phyloP scores from a whole-genome alignment of 2,113 vertebrate genomes.

The Miniopterus natalensis region DNA sequence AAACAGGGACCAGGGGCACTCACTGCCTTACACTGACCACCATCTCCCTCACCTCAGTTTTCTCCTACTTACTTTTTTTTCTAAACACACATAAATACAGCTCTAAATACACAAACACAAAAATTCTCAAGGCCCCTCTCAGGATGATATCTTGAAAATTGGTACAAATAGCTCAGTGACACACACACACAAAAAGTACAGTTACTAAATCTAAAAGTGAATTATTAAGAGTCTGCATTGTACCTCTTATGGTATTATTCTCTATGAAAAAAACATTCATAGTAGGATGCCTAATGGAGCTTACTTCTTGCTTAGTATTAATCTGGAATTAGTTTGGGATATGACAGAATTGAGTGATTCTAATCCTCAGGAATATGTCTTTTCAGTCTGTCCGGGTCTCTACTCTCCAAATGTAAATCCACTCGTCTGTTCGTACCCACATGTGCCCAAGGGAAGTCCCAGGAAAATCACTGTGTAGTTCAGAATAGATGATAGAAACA shows the following conservation, averaged over 20 bases:
- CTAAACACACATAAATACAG: constrained; percentile 44
- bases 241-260: constrained; percentile 64
- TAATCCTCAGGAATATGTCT: constrained; percentile 65
- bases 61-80: constrained; percentile 21
- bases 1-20: constrained; percentile 58
- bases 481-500: constrained; percentile 22
- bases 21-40: background rate
- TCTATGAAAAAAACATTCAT: constrained; percentile 72
- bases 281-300: constrained; percentile 55
- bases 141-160: constrained; percentile 75
- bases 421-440: background rate
- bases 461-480: background rate
- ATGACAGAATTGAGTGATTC: constrained; percentile 57
- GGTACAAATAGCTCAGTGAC: constrained; percentile 74
- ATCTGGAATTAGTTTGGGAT: constrained; percentile 62
- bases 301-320: constrained; percentile 55
- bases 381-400: constrained; percentile 22
- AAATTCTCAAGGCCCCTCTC: constrained; percentile 71
- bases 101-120: constrained; percentile 68
- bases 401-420: background rate
- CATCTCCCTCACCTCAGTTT: background rate
- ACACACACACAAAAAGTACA: constrained; percentile 74
- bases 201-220: constrained; percentile 80
- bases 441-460: background rate
- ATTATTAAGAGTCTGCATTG: constrained; percentile 67